These are phyloP conservation scores for Whitmania pigra DNA, from an alignment of 1,140 invertebrate genomes.

Conservation along the genomic window DNA sequence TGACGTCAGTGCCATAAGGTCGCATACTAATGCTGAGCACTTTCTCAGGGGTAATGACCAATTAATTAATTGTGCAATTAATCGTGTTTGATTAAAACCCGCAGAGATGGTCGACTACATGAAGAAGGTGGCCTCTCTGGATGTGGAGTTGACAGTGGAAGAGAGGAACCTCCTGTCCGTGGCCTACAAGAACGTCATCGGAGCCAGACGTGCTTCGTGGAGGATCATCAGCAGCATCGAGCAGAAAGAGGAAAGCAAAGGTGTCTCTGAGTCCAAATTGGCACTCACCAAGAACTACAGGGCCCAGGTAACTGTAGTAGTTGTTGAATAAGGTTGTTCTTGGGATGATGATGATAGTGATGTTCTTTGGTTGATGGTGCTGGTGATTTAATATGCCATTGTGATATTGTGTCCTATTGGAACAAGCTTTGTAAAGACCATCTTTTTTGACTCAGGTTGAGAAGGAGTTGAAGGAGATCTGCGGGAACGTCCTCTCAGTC, in stretches of 20 bases:
- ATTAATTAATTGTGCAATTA: too few relatives aligned
- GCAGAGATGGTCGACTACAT: slow-evolving; percentile 60
- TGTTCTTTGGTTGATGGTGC: too few relatives aligned
- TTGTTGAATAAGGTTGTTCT: too few relatives aligned
- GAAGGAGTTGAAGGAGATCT: slow-evolving; percentile 88
- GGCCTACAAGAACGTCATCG: slow-evolving; percentile 98
- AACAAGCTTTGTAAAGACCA: too few relatives aligned
- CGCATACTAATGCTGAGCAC: too few relatives aligned
- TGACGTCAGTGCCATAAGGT: too few relatives aligned
- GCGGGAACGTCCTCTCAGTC: slow-evolving; percentile 75
- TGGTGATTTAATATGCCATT: too few relatives aligned
- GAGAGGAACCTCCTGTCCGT: slow-evolving; percentile 91
- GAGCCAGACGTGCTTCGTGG: slow-evolving; percentile 87
- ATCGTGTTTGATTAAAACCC: background rate
- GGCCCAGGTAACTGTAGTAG: background rate
- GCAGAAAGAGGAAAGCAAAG: slow-evolving; percentile 71
- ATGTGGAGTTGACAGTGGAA: slow-evolving; percentile 47
- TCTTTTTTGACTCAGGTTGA: slow-evolving; percentile 53
- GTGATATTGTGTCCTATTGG: too few relatives aligned
- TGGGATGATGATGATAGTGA: too few relatives aligned
- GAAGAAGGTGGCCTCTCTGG: slow-evolving; percentile 26
- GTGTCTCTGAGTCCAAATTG: slow-evolving; percentile 60
- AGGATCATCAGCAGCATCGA: slow-evolving; percentile 89
- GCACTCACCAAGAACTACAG: slow-evolving; percentile 32
- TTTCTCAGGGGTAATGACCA: too few relatives aligned